Evolutionary conservation across 2,113 vertebrate genomes (phyloP).

Genomic region (Hystrix brachyura): DNA sequence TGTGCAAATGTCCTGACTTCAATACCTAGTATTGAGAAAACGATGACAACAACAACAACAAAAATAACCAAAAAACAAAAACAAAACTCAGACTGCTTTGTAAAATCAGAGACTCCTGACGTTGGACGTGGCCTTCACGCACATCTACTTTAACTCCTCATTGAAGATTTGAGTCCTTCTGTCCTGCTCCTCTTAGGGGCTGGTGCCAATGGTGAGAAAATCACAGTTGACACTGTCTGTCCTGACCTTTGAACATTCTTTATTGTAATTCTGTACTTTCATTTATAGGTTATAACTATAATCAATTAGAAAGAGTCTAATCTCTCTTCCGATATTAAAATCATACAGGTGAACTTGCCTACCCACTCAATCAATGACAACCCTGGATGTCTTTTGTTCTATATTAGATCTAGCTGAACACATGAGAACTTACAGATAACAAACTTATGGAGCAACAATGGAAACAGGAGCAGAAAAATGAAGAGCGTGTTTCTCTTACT

Average conservation of each 20-base stretch:
- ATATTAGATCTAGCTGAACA: not conserved
- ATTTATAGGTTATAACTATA: not conserved
- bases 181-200: not conserved
- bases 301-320: not conserved
- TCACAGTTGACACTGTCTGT: not conserved
- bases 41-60: not conserved
- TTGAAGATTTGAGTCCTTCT: not conserved
- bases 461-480: no score
- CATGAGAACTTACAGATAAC: not conserved
- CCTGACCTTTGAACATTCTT: not conserved
- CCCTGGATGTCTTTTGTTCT: not conserved
- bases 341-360: no score
- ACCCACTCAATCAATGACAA: not conserved
- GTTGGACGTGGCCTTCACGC: not conserved
- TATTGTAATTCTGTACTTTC: not conserved
- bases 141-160: not conserved
- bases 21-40: not conserved
- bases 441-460: not conserved
- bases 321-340: not conserved
- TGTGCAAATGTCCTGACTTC: not conserved
- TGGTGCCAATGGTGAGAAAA: not conserved
- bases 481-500: rapidly evolving
- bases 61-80: no score
- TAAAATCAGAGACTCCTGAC: not conserved
- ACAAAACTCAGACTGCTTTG: no score